phyloP scores from a whole-genome alignment of 2,113 vertebrate species.

The Ahaetulla prasina region DNA sequence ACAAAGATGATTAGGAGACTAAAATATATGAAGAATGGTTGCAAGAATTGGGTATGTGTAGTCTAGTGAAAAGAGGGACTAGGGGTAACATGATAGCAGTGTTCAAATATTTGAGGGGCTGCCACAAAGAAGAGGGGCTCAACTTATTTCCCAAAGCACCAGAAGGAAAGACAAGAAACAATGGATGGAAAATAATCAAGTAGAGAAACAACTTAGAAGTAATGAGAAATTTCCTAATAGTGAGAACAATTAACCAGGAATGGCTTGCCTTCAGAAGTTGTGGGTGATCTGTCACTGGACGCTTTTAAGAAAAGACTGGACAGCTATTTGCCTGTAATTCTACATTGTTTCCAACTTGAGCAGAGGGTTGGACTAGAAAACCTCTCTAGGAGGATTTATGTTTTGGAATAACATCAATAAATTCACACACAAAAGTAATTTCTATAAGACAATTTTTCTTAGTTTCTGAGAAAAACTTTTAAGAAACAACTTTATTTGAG shows the following conservation, averaged over 20 bases:
- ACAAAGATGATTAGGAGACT: background rate
- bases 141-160: background rate
- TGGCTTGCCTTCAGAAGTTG: background rate
- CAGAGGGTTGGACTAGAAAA: background rate
- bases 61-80: background rate
- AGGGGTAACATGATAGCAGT: no score
- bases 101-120: background rate
- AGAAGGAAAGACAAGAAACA: background rate
- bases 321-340: background rate
- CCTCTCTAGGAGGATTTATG: background rate
- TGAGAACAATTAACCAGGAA: background rate
- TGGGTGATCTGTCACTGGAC: background rate
- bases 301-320: background rate
- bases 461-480: background rate
- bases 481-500: background rate
- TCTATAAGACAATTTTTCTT: background rate
- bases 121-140: background rate
- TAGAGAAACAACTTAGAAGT: background rate
- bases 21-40: background rate
- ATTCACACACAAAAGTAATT: background rate
- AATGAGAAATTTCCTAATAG: background rate
- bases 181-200: background rate
- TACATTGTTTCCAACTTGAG: background rate
- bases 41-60: background rate
- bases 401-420: background rate